These are phyloP conservation scores for Staurois parvus DNA, from an alignment of 2,797 vertebrate genomes.

Conservation along the genomic window DNA sequence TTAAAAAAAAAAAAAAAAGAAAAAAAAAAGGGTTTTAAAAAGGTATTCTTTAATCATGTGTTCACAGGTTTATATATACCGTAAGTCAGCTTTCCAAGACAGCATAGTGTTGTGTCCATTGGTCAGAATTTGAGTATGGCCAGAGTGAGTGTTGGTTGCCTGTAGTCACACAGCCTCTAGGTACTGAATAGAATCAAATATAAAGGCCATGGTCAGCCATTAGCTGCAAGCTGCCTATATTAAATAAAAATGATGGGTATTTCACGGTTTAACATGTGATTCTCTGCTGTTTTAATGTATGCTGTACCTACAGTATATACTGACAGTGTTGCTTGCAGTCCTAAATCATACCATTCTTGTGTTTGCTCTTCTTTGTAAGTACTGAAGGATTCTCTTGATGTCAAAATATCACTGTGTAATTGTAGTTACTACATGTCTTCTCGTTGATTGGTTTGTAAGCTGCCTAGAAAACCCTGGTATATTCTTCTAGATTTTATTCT, in stretches of 20 bases:
- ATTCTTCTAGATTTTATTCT: too few species aligned
- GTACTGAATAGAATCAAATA: background rate
- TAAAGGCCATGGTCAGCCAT: background rate
- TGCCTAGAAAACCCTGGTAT: background rate
- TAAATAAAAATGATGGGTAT: background rate
- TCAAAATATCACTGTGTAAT: background rate
- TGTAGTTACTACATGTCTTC: too few species aligned
- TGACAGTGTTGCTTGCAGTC: too few species aligned
- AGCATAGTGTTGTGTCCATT: background rate
- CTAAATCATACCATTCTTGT: background rate
- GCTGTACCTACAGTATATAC: background rate
- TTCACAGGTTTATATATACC: background rate
- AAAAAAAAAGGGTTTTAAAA: background rate
- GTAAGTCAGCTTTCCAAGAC: too few species aligned
- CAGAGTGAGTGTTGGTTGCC: background rate
- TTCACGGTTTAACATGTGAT: background rate
- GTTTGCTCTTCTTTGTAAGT: background rate
- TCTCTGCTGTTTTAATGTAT: background rate
- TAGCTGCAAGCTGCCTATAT: background rate
- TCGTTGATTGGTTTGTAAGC: background rate
- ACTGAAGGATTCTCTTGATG: too few species aligned
- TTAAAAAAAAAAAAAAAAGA: background rate
- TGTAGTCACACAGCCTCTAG: slow-evolving; percentile 1
- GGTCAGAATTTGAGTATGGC: background rate
- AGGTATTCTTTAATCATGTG: background rate